Evolutionary conservation across 2,113 vertebrate species (phyloP).

Genomic region (Gallinago paraguaiae): DNA sequence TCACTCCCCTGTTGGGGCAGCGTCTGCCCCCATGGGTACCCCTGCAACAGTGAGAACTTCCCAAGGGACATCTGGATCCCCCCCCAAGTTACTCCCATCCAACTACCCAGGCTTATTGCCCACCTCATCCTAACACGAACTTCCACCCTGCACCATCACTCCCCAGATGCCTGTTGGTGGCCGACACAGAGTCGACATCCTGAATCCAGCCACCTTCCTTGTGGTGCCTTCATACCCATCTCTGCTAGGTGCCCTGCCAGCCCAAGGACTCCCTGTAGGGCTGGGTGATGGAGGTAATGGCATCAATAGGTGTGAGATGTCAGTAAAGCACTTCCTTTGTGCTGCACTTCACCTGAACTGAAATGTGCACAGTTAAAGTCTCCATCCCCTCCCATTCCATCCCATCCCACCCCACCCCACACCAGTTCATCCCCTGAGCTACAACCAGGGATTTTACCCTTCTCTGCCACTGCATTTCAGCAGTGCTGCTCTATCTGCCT

Average conservation of each 20-base stretch:
- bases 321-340: accelerated
- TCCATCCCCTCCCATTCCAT: background rate
- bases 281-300: accelerated
- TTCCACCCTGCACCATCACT: background rate
- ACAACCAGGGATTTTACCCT: background rate
- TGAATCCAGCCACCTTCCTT: background rate
- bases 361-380: background rate
- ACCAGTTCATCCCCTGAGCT: background rate
- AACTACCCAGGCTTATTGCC: background rate
- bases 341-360: accelerated
- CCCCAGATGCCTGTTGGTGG: accelerated
- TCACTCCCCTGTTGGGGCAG: accelerated
- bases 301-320: background rate
- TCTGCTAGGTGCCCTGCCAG: background rate
- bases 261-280: background rate
- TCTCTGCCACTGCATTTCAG: background rate
- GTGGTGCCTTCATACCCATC: background rate
- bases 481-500: background rate
- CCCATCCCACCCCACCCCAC: too few relatives aligned
- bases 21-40: accelerated
- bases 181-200: background rate
- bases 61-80: background rate
- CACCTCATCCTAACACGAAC: background rate
- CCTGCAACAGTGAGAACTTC: background rate
- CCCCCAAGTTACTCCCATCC: accelerated